Conservation (phyloP, 2,797 vertebrate genomes). For the Trichosurus vulpecula region DNA sequence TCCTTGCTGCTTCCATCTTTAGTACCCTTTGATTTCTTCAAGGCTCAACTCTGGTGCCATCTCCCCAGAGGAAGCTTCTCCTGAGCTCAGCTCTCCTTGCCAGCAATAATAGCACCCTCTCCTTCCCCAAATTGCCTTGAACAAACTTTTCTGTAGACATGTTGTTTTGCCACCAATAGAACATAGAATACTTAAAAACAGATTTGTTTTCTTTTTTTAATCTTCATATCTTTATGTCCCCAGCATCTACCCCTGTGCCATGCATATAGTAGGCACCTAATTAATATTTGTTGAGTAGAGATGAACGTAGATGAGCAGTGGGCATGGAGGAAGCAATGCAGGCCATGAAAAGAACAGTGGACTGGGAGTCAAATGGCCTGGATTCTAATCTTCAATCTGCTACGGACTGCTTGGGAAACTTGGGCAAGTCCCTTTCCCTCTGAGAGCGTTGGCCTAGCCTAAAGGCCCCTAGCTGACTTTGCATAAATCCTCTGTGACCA, state of each 20-base stretch:
- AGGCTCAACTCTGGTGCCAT: background rate
- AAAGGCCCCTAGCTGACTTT: background rate
- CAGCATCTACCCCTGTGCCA: background rate
- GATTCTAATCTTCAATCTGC: background rate
- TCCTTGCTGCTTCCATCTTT: background rate
- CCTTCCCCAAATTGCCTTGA: background rate
- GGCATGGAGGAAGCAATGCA: background rate
- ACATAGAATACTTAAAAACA: background rate
- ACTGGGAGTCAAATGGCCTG: background rate
- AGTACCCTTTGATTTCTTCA: background rate
- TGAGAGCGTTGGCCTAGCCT: background rate
- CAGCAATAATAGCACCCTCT: background rate
- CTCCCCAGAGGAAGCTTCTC: too few relatives aligned
- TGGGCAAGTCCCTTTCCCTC: background rate
- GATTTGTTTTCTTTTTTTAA: background rate
- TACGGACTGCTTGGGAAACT: background rate
- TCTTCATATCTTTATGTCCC: background rate
- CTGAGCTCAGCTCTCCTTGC: background rate
- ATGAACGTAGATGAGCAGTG: background rate
- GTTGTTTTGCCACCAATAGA: background rate
- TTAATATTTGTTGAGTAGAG: too few relatives aligned
- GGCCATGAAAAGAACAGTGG: background rate
- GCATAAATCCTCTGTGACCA: background rate
- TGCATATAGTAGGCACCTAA: background rate
- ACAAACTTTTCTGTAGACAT: background rate